Evolutionary conservation across 2,888 invertebrate species (phyloP).

Genomic region (Synergus itoensis): DNA sequence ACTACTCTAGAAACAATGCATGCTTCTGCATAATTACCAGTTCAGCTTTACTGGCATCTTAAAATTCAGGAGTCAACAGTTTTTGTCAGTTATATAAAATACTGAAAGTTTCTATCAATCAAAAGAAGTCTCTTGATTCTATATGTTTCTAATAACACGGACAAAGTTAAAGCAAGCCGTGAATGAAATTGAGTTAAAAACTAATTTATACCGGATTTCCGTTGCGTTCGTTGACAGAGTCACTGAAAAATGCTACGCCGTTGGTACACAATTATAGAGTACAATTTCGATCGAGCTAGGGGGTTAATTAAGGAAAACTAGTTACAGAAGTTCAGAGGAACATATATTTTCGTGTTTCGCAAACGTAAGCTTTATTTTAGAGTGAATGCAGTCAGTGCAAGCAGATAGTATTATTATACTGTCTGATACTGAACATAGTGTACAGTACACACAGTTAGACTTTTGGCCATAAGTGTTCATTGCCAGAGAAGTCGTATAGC

Average conservation of each 20-base stretch:
- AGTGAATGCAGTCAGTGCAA: constrained; percentile 22
- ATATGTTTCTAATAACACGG: neutral
- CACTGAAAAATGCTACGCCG: neutral
- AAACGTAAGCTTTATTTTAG: neutral
- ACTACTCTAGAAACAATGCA: neutral
- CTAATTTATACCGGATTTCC: neutral
- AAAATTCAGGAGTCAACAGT: neutral
- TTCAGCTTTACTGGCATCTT: neutral
- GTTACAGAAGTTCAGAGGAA: constrained; percentile 13
- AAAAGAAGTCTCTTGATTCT: neutral
- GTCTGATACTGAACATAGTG: too few relatives aligned
- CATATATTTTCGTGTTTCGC: constrained; percentile 23
- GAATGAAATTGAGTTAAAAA: neutral
- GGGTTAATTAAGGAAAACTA: constrained; percentile 27
- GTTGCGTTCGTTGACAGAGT: neutral
- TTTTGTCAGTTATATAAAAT: neutral
- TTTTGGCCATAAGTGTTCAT: neutral
- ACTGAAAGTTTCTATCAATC: neutral
- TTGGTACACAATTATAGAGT: constrained; percentile 7
- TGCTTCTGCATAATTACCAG: neutral
- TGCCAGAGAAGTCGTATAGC: neutral
- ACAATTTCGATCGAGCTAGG: constrained; percentile 7
- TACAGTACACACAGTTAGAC: neutral
- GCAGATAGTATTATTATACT: constrained; percentile 13
- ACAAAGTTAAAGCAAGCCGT: neutral